Conservation (phyloP, 2,797 vertebrate species). For the Schizopygopsis pylzovi region DNA sequence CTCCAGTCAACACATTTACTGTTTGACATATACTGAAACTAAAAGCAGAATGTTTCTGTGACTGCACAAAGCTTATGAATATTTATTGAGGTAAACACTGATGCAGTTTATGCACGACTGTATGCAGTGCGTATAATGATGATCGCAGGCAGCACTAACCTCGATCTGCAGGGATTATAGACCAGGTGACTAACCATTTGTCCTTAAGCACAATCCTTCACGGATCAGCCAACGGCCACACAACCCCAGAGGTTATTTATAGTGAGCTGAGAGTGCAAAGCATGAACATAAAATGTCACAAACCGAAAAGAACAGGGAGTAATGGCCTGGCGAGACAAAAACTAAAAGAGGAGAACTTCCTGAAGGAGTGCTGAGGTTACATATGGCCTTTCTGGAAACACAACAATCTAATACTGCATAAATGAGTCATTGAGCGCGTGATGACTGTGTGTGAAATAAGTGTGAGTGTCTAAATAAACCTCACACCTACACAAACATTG, state of each 20-base stretch:
- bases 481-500: neutral
- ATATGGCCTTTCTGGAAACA: constrained; percentile 43
- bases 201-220: constrained; percentile 45
- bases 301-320: constrained; percentile 7
- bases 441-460: constrained; percentile 27
- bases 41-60: neutral
- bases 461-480: neutral
- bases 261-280: constrained; percentile 6
- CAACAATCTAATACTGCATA: constrained; percentile 32
- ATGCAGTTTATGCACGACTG: too few relatives aligned
- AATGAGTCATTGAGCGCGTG: constrained; percentile 52
- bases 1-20: neutral
- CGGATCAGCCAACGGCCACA: constrained; percentile 47
- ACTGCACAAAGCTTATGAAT: neutral
- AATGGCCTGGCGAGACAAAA: neutral
- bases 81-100: neutral
- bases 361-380: constrained; percentile 25
- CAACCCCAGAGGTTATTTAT: constrained; percentile 53
- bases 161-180: constrained; percentile 50
- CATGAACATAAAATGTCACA: neutral
- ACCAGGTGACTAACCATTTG: constrained; percentile 57
- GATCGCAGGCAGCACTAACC: constrained; percentile 2
- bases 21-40: neutral
- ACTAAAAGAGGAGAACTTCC: constrained; percentile 12
- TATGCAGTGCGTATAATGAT: neutral